Evolutionary conservation across 2,797 vertebrate species (phyloP), one percentile per base, ranked within the genome.

Genomic region (Artibeus jamaicensis): DNA sequence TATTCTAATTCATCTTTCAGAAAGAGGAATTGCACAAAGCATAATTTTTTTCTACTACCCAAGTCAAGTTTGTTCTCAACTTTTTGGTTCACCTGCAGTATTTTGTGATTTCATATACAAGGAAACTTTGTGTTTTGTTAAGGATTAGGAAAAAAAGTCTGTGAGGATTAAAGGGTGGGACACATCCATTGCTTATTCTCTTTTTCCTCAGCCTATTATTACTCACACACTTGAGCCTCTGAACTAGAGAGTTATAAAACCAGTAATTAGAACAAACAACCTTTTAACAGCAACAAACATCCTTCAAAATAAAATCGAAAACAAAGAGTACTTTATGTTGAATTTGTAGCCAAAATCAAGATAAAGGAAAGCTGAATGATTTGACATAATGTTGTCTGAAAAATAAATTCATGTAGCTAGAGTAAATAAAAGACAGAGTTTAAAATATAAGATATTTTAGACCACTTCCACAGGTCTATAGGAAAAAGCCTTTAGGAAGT

Each of bases 261-360:
- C 1, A 77, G 68, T 71, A 68, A 77, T 84, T 65, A 94, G 70
- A 94, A 81, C 73, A 84, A 92, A 29, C 24, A 79, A 73, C 55
- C 12, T 70, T 89, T 93, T 84, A 91, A 70, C 22, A 53, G 48
- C 68, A 97, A 91, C 73, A 78, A 32, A 93, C 83, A 96, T 88
- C n/a, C 57, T 95, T 86, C 86, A 67, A 97, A 96, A 91, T 95
- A n/a, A 96, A 89, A 79, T 93, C 29, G 84, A 71, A 88, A 97
- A 93, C 53, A 16, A 94, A 92, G 50, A 71, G 22, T 62, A 48
- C 85, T 86, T 85, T 29, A 44, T 42, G 22, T 19, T 95, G 73
- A 93, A 82, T 91, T 74, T 83, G 22, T 73, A 95, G 65, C 55
- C 46, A 67, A 95, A 96, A 96, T 96, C 94, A 96, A 96, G 87